Evolutionary conservation across 2,113 vertebrate species (phyloP).

Genomic region (Eolophus roseicapilla): DNA sequence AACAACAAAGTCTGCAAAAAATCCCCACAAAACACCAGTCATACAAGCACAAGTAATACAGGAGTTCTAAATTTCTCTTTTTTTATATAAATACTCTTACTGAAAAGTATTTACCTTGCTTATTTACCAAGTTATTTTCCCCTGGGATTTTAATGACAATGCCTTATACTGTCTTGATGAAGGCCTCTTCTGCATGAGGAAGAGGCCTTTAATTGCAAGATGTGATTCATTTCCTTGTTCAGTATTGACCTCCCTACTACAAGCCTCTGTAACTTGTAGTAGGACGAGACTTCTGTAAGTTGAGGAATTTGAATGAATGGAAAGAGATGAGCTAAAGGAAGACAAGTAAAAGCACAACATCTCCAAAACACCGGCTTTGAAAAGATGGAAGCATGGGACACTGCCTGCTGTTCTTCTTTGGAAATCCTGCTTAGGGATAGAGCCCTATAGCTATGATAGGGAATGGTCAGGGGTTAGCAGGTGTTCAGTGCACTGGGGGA

Average conservation of each 20-base stretch:
- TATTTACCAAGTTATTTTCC: not conserved
- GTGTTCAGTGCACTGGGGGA: not conserved
- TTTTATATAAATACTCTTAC: not conserved
- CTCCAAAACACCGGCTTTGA: not conserved
- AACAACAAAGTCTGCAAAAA: not conserved
- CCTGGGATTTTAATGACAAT: not conserved
- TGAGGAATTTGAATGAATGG: not conserved
- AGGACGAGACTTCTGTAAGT: not conserved
- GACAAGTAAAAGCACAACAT: not conserved
- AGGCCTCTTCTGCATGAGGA: not conserved
- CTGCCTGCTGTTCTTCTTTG: not conserved
- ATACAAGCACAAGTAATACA: not conserved
- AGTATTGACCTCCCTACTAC: not conserved
- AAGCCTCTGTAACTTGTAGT: not conserved
- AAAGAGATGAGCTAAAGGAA: not conserved
- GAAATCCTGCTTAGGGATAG: not conserved
- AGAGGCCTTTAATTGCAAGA: not conserved
- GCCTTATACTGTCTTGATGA: not conserved
- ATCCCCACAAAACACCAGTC: not conserved
- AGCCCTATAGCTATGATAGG: rapidly evolving
- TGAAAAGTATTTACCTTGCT: not conserved
- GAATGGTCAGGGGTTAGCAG: not conserved
- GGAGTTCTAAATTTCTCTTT: not conserved
- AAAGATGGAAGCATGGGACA: not conserved
- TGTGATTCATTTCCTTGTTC: not conserved